phyloP scores from a whole-genome alignment of 2,797 vertebrate genomes.

The Mormyrus proboscirostris region DNA sequence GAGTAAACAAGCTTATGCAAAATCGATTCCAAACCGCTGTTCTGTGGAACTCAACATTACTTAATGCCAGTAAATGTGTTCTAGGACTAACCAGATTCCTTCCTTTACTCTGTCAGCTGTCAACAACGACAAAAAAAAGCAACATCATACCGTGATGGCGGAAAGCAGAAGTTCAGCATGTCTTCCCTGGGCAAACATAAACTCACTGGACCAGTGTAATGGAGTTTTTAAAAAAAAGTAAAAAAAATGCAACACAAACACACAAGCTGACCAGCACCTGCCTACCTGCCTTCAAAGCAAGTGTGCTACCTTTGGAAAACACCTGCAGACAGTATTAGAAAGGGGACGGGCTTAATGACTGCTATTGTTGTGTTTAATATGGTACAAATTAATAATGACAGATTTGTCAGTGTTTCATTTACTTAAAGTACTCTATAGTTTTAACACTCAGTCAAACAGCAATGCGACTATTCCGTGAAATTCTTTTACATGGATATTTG shows the following conservation, averaged over 20 bases:
- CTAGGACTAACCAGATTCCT: neutral
- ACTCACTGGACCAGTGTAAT: neutral
- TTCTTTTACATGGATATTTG: neutral
- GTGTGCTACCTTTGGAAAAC: neutral
- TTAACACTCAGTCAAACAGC: neutral
- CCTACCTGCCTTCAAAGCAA: neutral
- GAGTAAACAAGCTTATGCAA: neutral
- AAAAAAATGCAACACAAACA: neutral
- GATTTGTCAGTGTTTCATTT: neutral
- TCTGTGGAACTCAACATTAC: neutral
- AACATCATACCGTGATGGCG: neutral
- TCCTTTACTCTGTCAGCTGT: constrained; percentile 21
- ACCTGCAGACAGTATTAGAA: neutral
- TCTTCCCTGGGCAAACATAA: neutral
- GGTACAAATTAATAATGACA: neutral
- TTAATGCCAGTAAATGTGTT: neutral
- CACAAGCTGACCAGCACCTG: neutral
- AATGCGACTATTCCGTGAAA: neutral
- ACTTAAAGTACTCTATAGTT: neutral
- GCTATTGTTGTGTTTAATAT: neutral
- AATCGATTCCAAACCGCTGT: neutral
- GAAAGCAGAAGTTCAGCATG: neutral
- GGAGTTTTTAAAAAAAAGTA: neutral
- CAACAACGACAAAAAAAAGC: neutral
- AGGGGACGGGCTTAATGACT: neutral